Base-by-base conservation (phyloP, 2,888 invertebrate genomes). In the Pemphredon lugubris region DNA sequence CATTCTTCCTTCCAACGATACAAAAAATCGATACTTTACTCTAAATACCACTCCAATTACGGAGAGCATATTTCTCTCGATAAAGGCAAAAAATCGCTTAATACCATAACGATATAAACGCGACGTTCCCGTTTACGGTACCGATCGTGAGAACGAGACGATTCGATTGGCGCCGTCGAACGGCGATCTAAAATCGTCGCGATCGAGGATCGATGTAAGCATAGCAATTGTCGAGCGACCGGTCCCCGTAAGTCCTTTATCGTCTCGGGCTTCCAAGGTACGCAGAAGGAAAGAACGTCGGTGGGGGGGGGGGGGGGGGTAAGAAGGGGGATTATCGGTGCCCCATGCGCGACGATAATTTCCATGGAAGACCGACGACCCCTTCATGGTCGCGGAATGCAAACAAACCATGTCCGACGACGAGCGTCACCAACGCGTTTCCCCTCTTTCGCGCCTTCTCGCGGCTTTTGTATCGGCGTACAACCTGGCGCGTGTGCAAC, bases 351-450 rank as follows among this genome's bases (percentile, higher is more conserved):
- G 76, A 73, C 69, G 73, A 73, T 75, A 72, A 81, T 82, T 78
- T 82, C 64, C 75, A 72, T 67, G 73, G 68, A 65, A 69, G 76
- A 73, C 65, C 45, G 73, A 79, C 75, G 79, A 73, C 69, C 69
- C 69, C 66, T 60, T 68, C 74, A 59, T 45, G 78, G 71, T 57
- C 73, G 69, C 60, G 83, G 82, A 82, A 83, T 83, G 82, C 83
- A 83, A 83, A 77, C 79, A 79, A 76, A 76, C 79, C 63, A 74
- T 67, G 79, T 67, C 58, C 64, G 30, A 54, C 73, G 71, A 67
- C 47, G 14, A 37, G 53, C 71, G 65, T 47, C 57, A 30, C 50
- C 30, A 11, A 18, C 57, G 42, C 21, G 39, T 64, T 51, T 45
- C 39, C 51, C 67, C 45, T 64, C 54, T 65, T 63, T 55, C 63